phyloP scores from a whole-genome alignment of 2,888 invertebrate genomes.

The Tipula vernalis region DNA sequence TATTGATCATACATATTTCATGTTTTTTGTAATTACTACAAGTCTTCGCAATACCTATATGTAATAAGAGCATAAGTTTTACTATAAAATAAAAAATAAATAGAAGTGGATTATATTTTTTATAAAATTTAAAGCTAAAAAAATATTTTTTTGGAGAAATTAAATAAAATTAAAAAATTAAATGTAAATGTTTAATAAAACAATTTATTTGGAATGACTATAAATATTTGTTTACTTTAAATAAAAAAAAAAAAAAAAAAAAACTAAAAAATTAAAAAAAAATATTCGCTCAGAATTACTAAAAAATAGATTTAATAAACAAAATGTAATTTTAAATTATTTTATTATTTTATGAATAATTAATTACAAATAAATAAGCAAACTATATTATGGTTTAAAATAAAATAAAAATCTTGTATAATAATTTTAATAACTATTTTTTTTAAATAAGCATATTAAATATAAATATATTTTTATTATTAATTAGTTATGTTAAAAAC shows the following conservation, averaged over 20 bases:
- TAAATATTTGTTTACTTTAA: background rate
- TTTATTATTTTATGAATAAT: background rate
- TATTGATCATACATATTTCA: background rate
- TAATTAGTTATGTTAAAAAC: background rate
- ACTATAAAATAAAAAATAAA: background rate
- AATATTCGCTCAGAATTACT: background rate
- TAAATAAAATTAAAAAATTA: background rate
- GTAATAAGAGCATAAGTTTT: background rate
- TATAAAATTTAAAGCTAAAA: background rate
- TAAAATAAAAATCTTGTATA: background rate
- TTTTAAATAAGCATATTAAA: background rate
- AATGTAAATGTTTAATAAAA: background rate
- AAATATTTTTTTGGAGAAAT: background rate
- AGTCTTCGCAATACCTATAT: background rate
- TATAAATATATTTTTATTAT: constrained; percentile 4
- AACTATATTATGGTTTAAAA: background rate
- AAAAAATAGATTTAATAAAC: background rate
- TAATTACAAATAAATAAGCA: background rate
- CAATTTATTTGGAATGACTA: background rate
- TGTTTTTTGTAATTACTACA: background rate
- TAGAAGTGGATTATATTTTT: background rate
- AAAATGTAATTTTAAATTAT: background rate
- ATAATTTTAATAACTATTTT: background rate
- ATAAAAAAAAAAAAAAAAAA: background rate
- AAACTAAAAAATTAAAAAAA: background rate